Evolutionary conservation across 2,797 vertebrate genomes (phyloP).

Genomic region (Lycodopsis pacificus): DNA sequence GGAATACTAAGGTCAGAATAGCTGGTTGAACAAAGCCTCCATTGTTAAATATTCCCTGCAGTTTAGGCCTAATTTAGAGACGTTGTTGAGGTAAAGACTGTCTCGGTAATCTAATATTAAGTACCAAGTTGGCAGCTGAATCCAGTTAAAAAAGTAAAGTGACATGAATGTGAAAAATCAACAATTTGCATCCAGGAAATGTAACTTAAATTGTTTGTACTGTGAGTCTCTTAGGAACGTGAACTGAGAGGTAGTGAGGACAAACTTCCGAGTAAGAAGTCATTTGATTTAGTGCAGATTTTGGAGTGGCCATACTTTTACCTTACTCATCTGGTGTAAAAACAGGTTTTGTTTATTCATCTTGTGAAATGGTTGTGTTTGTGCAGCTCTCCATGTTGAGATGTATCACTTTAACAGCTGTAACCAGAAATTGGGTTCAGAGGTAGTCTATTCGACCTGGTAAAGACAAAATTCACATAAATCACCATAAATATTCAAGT

Average conservation of each 20-base stretch:
- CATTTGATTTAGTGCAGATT: slow-evolving; percentile 34
- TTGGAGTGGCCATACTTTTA: slow-evolving; percentile 3
- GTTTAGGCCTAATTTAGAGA: background rate
- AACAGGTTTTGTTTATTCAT: slow-evolving; percentile 53
- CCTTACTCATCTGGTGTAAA: slow-evolving; percentile 37
- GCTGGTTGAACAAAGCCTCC: slow-evolving; percentile 33
- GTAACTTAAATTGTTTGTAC: background rate
- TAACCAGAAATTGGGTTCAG: slow-evolving; percentile 28
- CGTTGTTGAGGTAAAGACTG: background rate
- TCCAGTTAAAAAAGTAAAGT: background rate
- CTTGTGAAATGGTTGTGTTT: background rate
- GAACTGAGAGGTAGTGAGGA: slow-evolving; percentile 16
- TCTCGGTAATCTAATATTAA: background rate
- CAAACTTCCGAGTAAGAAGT: slow-evolving; percentile 8
- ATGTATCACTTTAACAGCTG: slow-evolving; percentile 38
- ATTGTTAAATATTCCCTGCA: slow-evolving; percentile 25
- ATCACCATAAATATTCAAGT: slow-evolving; percentile 63
- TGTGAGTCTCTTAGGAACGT: background rate
- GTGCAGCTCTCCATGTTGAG: slow-evolving; percentile 13
- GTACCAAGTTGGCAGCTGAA: background rate
- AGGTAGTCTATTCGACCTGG: slow-evolving; percentile 10
- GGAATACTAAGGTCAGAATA: background rate
- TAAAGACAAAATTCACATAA: slow-evolving; percentile 43
- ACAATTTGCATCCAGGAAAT: background rate
- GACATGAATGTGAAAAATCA: background rate